A percentile compares a stretch with the other conserved stretches of the same genome.
phyloP scores from a whole-genome alignment of 2,888 invertebrate species.

The Hirtodrosophila cameraria region DNA sequence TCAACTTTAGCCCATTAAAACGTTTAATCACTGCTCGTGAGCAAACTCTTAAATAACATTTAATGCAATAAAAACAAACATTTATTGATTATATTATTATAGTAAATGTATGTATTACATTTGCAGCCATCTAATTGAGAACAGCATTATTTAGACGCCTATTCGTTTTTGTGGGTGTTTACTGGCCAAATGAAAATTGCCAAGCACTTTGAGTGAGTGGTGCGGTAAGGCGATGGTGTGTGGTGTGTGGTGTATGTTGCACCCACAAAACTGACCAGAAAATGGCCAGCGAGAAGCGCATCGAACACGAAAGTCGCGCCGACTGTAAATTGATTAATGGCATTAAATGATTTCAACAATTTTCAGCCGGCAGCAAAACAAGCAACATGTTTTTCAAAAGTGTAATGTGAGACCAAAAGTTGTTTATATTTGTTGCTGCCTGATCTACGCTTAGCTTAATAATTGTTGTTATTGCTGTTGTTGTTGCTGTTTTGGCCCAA shows the following conservation, averaged over 20 bases:
- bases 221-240: too few relatives aligned
- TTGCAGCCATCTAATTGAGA: slow-evolving; percentile 14
- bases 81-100: background rate
- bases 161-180: slow-evolving; percentile 21
- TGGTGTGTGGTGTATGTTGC: too few relatives aligned
- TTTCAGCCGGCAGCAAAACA: slow-evolving; percentile 53
- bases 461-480: slow-evolving; percentile 57
- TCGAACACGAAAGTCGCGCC: slow-evolving; percentile 37
- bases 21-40: too few relatives aligned
- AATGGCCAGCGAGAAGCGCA: slow-evolving; percentile 39
- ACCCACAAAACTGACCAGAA: slow-evolving; percentile 51
- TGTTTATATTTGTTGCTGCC: slow-evolving; percentile 27
- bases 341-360: slow-evolving; percentile 73
- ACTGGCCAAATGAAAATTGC: slow-evolving; percentile 20
- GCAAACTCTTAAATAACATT: too few relatives aligned
- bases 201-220: slow-evolving; percentile 17
- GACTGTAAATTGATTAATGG: slow-evolving; percentile 75
- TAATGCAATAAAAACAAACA: too few relatives aligned
- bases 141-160: background rate
- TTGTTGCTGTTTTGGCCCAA: slow-evolving; percentile 31
- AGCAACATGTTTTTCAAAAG: slow-evolving; percentile 47
- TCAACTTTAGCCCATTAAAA: too few relatives aligned
- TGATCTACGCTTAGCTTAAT: slow-evolving; percentile 68
- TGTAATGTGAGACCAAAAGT: slow-evolving; percentile 72
- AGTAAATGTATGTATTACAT: background rate